Base-by-base conservation (phyloP, 2,113 vertebrate genomes). In the Syngnathus scovelli region DNA sequence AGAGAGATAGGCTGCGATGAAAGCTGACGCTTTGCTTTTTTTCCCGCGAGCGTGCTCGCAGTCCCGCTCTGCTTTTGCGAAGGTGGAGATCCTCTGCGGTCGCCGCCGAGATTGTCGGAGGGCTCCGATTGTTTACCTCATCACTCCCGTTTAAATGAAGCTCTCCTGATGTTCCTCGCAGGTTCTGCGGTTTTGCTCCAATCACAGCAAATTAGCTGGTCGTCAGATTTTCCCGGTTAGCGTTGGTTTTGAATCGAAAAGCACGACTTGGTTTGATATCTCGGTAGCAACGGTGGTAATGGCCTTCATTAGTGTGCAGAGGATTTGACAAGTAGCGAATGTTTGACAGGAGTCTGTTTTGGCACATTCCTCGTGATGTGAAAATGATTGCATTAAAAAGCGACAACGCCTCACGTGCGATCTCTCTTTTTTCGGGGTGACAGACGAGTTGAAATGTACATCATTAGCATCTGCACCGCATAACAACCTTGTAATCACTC, bases 1-100 rank as follows among this genome's bases (percentile, higher is more conserved):
- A 93, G 92, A 93, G 90, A 93, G 93, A 93, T 93, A 92, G 89
- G 89, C 90, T 90, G 80, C 86, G 93, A 91, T 87, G 89, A 93
- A 93, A 92, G 92, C 90, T 75, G 67, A 33, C 12, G 43, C 13
- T 55, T 62, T 69, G 59, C 90, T 88, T 86, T 89, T 48, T 27
- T 61, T 61, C 59, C 68, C 38, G 85, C 41, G 37, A 39, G 59
- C 21, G 59, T 39, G 59, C 37, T 61, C 41, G 59, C 33, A 39
- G 59, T 62, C n/a, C 39, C n/a, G 19, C 12, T 85, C 61, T 48
- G 27, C 36, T 62, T 58, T 37, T 61, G 15, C 10, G 74, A 71
- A 77, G 77, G 74, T 74, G 61, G 77, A 75, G 65, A 73, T 79
- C 75, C 71, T 86, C 76, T 69, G 74, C 49, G 84, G 86, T 77